Conservation (phyloP, 2,888 invertebrate genomes). For the Hyles lineata region DNA sequence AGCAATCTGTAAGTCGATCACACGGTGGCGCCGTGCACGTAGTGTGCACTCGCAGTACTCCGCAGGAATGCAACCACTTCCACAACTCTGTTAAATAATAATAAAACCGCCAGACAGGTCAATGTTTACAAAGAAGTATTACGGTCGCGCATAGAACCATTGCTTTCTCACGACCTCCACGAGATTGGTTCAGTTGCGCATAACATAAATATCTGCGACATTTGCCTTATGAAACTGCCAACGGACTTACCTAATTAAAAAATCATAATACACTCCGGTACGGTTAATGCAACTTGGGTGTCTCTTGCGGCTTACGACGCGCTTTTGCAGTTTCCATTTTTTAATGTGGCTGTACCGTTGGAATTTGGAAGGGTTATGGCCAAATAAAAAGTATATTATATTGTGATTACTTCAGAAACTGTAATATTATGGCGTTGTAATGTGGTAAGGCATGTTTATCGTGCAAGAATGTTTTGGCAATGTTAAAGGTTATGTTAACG, state of each 20-base stretch:
- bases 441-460: neutral
- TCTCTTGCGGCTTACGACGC: neutral
- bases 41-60: constrained; percentile 27
- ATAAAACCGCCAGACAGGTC: constrained; percentile 25
- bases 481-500: neutral
- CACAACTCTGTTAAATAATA: constrained; percentile 24
- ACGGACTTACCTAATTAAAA: constrained; percentile 3
- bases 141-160: constrained; percentile 20
- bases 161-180: constrained; percentile 22
- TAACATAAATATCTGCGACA: constrained; percentile 19
- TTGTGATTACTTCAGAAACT: neutral
- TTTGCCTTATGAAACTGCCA: constrained; percentile 19
- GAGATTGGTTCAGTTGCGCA: constrained; percentile 9
- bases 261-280: neutral
- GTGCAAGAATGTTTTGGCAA: constrained; percentile 10
- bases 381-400: neutral
- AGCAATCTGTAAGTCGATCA: constrained; percentile 36
- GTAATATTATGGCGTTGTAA: constrained; percentile 2
- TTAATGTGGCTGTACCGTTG: neutral
- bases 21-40: constrained; percentile 41
- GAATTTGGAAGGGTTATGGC: neutral
- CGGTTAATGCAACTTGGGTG: constrained; percentile 16
- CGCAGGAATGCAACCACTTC: constrained; percentile 40
- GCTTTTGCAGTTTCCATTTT: neutral
- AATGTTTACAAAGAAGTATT: constrained; percentile 24